phyloP scores from a whole-genome alignment of 1,140 invertebrate species.

The Bombus huntii region DNA sequence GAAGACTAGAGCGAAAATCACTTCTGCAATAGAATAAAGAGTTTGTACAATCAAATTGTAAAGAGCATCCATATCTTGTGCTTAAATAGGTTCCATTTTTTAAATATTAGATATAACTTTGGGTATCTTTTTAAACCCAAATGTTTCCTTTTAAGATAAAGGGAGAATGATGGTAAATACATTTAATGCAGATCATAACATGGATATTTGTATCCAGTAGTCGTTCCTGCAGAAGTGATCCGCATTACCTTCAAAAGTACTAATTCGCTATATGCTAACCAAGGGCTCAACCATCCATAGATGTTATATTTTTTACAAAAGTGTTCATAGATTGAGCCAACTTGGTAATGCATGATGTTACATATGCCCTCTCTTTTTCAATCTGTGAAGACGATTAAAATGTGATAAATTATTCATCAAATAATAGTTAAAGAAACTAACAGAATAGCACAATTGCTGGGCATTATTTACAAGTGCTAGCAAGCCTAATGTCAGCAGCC shows the following conservation, averaged over 20 bases:
- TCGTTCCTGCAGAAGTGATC: constrained; percentile 69
- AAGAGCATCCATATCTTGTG: constrained; percentile 11
- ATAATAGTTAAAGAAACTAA: constrained; percentile 79
- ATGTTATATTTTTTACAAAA: constrained; percentile 83
- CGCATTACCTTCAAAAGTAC: constrained; percentile 58
- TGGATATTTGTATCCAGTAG: constrained; percentile 48
- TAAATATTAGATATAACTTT: constrained; percentile 51
- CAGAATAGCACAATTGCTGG: constrained; percentile 82
- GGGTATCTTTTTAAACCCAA: constrained; percentile 32
- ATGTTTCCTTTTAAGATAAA: constrained; percentile 52
- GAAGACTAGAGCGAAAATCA: constrained; percentile 67
- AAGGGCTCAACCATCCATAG: constrained; percentile 80
- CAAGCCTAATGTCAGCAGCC: constrained; percentile 79
- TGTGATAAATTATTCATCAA: constrained; percentile 82
- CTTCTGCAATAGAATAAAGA: constrained; percentile 65
- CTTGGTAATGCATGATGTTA: constrained; percentile 76
- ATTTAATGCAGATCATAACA: constrained; percentile 43
- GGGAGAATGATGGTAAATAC: constrained; percentile 31
- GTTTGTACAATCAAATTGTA: constrained; percentile 60
- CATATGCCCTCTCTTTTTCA: constrained; percentile 77
- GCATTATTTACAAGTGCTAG: constrained; percentile 83
- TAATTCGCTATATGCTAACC: constrained; percentile 71
- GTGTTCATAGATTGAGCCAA: constrained; percentile 80
- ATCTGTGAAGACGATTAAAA: constrained; percentile 82
- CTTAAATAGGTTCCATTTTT: constrained; percentile 66